These are phyloP conservation scores for Epistrophe grossulariae DNA, from an alignment of 2,888 invertebrate species.

Conservation along the genomic window DNA sequence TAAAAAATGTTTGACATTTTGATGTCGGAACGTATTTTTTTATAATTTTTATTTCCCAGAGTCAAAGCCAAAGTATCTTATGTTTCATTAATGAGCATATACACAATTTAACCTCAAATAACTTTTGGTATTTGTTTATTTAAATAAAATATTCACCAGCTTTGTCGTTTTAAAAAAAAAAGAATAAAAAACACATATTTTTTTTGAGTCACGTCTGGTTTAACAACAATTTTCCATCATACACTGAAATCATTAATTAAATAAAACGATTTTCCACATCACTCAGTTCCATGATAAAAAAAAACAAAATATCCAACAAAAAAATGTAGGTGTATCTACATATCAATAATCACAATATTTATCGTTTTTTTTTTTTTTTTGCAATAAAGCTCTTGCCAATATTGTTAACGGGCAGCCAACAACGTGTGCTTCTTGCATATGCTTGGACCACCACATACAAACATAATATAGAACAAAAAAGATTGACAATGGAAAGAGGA, in stretches of 20 bases:
- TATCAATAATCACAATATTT: slow-evolving; percentile 60
- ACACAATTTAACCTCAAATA: slow-evolving; percentile 3
- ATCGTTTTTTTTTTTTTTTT: slow-evolving; percentile 15
- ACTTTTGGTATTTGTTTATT: neutral
- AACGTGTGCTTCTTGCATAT: slow-evolving; percentile 47
- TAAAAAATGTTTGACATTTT: neutral
- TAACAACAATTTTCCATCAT: slow-evolving; percentile 1
- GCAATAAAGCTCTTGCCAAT: neutral
- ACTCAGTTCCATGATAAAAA: neutral
- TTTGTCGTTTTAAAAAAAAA: neutral
- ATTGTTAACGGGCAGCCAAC: slow-evolving; percentile 14
- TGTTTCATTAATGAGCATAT: slow-evolving; percentile 1
- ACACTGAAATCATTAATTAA: slow-evolving; percentile 27
- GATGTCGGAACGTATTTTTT: neutral
- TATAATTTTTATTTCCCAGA: neutral
- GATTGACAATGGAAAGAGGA: neutral
- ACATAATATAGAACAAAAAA: neutral
- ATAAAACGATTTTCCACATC: slow-evolving; percentile 44
- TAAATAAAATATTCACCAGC: neutral
- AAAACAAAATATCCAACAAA: neutral
- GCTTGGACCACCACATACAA: neutral
- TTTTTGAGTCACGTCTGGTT: slow-evolving; percentile 10
- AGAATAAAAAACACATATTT: neutral
- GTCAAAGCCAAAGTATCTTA: neutral
- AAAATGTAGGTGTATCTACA: neutral